Percentiles rank a stretch among this genome's conserved stretches.
Evolutionary conservation across 2,797 vertebrate genomes (phyloP).

Genomic region (Sphenopsis melanotis): DNA sequence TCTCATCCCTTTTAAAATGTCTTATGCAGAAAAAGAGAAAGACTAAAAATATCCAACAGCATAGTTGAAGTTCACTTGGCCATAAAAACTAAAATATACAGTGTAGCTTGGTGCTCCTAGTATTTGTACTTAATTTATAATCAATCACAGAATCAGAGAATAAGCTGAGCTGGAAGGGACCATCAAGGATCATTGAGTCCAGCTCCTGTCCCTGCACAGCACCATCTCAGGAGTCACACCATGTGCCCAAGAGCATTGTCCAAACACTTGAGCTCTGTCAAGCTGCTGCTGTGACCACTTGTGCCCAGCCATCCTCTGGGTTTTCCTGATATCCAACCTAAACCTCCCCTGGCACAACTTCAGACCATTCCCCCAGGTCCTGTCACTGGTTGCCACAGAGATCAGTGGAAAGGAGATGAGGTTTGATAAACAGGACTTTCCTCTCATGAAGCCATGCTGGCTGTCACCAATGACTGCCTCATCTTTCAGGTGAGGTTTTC

Average conservation of each 20-base stretch:
- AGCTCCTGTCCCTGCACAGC: too few relatives aligned
- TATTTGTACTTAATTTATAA: not conserved
- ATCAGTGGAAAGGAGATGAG: not conserved
- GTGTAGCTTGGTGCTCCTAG: not conserved
- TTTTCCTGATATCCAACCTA: not conserved
- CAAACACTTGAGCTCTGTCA: not conserved
- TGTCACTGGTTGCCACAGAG: not conserved
- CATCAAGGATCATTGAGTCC: accelerated
- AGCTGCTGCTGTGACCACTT: too few relatives aligned
- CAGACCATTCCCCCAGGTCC: not conserved
- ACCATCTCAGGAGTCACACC: not conserved
- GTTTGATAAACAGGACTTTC: not conserved
- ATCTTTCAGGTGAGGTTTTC: not conserved
- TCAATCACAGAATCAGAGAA: not conserved
- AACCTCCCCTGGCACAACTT: too few relatives aligned
- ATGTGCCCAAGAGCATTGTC: too few relatives aligned
- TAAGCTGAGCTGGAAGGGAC: not conserved
- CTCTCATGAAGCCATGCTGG: not conserved
- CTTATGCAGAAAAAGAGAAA: not conserved
- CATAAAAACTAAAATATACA: not conserved
- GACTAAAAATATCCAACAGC: not conserved
- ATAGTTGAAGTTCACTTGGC: not conserved
- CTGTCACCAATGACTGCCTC: not conserved
- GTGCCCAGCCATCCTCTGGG: not conserved
- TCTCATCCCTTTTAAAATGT: not conserved